Base-by-base conservation (phyloP, 2,888 invertebrate genomes). In the Neria commutata region DNA sequence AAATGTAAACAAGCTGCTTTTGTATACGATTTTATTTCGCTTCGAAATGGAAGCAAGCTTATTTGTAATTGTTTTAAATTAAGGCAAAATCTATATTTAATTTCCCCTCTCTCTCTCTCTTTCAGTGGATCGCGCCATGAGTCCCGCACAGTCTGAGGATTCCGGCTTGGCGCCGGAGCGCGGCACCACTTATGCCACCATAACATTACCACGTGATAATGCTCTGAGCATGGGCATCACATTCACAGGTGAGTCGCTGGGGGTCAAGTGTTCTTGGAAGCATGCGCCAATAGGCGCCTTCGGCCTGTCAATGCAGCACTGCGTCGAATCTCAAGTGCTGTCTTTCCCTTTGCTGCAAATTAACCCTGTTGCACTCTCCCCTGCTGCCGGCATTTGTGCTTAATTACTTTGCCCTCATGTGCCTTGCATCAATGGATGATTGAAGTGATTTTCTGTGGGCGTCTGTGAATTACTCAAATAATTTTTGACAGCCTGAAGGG, bases 141-240 rank as follows among this genome's bases (percentile, higher is more conserved):
- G 81, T 68, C 82, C 82, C 33, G 82, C 82, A 60, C 82, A 82
- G 60, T 82, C 82, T 2, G 82, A 82, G 67, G 82, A 82, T 67
- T 81, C 81, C 33, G 82, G 82, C 19, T 59, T 82, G 62, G 82
- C 82, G 46, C 80, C 82, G 51, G 82, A 82, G 66, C 76, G 82
- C 14, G 81, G 81, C 57, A 81, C 82, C 33, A 81, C 82, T 58
- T 82, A 82, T 67, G 81, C 82, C 51, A 82, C 82, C 47, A 80
- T 82, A 56, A 81, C 82, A 50, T 69, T 82, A 62, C 82, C 82
- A 21, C 73, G 82, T 54, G 77, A 78, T 61, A 82, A 76, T 69
- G 77, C 80, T 29, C 76, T 77, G 51, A 77, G 74, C 57, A 75
- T 82, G 78, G 82, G 81, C 66, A 79, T 82, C 66, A 78, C 77